A percentile compares a stretch with the other conserved stretches of the same genome.
Conservation (phyloP, 1,140 invertebrate species). For the Ladona fulva region DNA sequence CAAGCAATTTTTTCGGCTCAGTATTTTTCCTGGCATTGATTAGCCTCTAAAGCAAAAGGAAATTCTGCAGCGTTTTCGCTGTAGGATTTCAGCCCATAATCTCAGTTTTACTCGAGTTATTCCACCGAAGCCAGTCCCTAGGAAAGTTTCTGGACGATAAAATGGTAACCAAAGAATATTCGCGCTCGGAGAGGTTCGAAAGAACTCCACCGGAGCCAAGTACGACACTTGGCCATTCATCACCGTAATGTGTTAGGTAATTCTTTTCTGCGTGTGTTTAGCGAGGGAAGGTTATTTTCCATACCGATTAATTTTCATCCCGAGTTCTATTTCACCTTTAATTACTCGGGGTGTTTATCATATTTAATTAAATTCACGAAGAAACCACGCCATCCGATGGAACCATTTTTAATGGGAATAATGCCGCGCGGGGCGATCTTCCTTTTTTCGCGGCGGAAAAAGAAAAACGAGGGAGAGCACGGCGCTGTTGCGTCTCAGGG, state of each 20-base stretch:
- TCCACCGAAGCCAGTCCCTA: too few relatives aligned
- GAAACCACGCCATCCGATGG: slow-evolving; percentile 1
- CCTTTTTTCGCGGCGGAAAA: background rate
- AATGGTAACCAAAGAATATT: background rate
- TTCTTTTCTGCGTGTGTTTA: background rate
- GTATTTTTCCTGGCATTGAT: too few relatives aligned
- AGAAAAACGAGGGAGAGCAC: background rate
- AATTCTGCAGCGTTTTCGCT: too few relatives aligned
- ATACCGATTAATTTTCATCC: slow-evolving; percentile 4
- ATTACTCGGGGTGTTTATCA: slow-evolving; percentile 5
- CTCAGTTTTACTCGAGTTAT: too few relatives aligned
- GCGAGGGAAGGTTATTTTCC: background rate
- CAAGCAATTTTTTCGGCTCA: too few relatives aligned
- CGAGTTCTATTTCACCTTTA: slow-evolving; percentile 1
- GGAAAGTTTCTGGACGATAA: too few relatives aligned
- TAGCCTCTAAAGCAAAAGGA: too few relatives aligned
- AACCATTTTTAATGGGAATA: slow-evolving; percentile 2
- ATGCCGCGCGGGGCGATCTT: background rate
- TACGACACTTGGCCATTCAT: background rate
- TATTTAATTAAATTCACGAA: slow-evolving; percentile 11
- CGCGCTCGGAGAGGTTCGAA: background rate
- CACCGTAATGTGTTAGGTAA: background rate
- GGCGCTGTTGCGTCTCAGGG: background rate
- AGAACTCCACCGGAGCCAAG: background rate
- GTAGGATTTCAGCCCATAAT: too few relatives aligned